Evolutionary conservation across 2,797 vertebrate genomes (phyloP), one percentile per base, ranked within the genome.

Genomic region (Mormyrops attenuatus): DNA sequence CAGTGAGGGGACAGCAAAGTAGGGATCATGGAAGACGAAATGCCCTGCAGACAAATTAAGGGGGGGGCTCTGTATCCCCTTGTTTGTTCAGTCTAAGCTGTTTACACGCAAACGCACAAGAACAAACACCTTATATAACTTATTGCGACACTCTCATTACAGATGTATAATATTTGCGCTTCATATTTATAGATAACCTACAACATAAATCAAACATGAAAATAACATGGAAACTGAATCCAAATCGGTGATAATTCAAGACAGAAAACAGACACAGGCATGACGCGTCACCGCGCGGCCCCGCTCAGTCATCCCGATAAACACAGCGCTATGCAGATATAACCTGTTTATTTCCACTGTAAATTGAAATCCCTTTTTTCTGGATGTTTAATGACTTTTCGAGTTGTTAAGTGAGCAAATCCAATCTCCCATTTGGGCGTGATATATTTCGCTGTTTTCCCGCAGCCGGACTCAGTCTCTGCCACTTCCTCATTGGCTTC

Each of bases 371-470:
- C 80, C 60, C 20, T 63, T 52, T 26, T 89, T 88, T n/a, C 57
- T 77, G 8, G 84, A 89, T 87, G 57, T 89, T 89, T 87, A 90
- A 89, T 87, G 89, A 82, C 53, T 85, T 69, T 66, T 52, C 95
- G 95, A 94, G 94, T 95, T 96, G 95, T 94, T 91, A 92, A 92
- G 93, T 91, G 93, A 93, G 91, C 94, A 93, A 94, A 95, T 95
- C 92, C 95, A 95, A 94, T 92, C 88, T 60, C 93, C 93, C 95
- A 93, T 94, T 92, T 91, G 52, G 91, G 92, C 92, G 93, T 95
- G 93, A 95, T 96, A 95, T 94, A 94, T 93, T 94, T 94, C 90
- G 93, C 94, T 93, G 93, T 95, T 95, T 95, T 95, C 38, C 85
- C 20, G 44, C 34, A 41, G 85, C 22, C 94, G 95, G 94, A 94